Evolutionary conservation across 2,888 invertebrate species (phyloP).

Genomic region (Callosobruchus maculatus): DNA sequence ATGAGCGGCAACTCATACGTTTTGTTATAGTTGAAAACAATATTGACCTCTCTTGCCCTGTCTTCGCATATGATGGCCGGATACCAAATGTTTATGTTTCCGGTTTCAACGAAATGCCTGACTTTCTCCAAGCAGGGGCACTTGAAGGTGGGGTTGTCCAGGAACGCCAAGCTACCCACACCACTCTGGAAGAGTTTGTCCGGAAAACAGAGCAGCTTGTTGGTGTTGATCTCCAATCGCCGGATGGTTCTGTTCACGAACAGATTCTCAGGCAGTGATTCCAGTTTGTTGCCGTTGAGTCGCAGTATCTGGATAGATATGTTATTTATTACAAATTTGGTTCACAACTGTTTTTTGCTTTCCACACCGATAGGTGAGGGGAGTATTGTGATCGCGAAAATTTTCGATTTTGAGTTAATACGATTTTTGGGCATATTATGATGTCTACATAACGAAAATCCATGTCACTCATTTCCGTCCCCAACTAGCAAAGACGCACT

Average conservation of each 20-base stretch:
- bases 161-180: constrained; percentile 30
- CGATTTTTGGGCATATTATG: too few species aligned
- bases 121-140: constrained; percentile 38
- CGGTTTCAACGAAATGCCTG: constrained; percentile 30
- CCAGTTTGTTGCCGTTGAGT: constrained; percentile 34
- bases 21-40: constrained; percentile 32
- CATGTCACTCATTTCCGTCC: too few species aligned
- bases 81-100: constrained; percentile 30
- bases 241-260: constrained; percentile 32
- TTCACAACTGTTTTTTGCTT: too few species aligned
- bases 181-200: constrained; percentile 24
- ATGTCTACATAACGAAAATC: too few species aligned
- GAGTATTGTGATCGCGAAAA: too few species aligned
- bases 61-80: constrained; percentile 35
- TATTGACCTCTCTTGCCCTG: constrained; percentile 24
- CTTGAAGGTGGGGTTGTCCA: constrained; percentile 33
- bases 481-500: too few species aligned
- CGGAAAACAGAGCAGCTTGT: constrained; percentile 34
- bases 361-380: too few species aligned
- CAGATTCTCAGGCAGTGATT: constrained; percentile 24
- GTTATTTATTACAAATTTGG: too few species aligned
- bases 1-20: constrained; percentile 32
- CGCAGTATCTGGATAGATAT: constrained; percentile 17
- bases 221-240: constrained; percentile 33
- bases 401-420: too few species aligned